Conservation (phyloP, 2,113 vertebrate species). For the Tychaedon coryphoeus region DNA sequence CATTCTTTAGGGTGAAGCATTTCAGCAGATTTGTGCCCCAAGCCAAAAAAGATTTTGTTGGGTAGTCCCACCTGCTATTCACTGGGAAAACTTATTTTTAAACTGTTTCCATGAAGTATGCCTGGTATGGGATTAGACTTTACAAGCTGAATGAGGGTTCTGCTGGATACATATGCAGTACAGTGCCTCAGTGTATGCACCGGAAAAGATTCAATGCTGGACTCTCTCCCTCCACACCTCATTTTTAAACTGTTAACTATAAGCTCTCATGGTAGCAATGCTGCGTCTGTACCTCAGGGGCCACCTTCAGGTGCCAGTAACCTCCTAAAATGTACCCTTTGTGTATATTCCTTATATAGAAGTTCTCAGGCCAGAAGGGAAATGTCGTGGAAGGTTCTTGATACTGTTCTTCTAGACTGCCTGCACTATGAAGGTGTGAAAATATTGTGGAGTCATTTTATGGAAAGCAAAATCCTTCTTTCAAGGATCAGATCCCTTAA, state of each 20-base stretch:
- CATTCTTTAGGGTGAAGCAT: constrained; percentile 10
- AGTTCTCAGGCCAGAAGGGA: neutral
- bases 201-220: constrained; percentile 54
- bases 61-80: constrained; percentile 53
- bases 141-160: constrained; percentile 63
- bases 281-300: constrained; percentile 31
- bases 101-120: constrained; percentile 65
- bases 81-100: constrained; percentile 57
- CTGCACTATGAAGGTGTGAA: neutral
- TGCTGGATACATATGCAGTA: constrained; percentile 37
- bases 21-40: constrained; percentile 8
- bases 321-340: constrained; percentile 38
- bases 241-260: constrained; percentile 66
- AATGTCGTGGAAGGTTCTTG: neutral
- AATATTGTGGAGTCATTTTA: neutral
- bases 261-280: constrained; percentile 58
- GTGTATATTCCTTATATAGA: neutral
- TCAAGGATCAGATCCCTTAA: neutral
- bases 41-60: constrained; percentile 39
- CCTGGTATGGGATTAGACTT: constrained; percentile 59
- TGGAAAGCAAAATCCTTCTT: neutral
- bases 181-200: constrained; percentile 54
- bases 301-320: constrained; percentile 43
- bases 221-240: constrained; percentile 58
- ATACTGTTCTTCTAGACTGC: neutral